Conservation (phyloP, 1,140 invertebrate genomes). For the Pseudomyrmex gracilis region DNA sequence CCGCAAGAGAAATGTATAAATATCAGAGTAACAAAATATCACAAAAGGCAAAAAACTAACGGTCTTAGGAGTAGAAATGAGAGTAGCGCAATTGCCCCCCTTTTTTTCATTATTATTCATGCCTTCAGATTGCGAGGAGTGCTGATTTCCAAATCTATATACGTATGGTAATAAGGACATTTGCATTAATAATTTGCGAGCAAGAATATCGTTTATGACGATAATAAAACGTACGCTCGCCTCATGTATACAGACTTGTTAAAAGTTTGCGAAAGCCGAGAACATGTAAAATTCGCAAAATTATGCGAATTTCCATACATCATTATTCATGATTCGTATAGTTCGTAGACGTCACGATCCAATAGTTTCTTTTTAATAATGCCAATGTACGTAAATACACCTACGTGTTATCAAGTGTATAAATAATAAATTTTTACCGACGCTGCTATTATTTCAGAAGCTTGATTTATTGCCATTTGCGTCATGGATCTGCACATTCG, state of each 20-base stretch:
- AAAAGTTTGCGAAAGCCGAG: slow-evolving; percentile 42
- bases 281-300: not conserved
- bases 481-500: slow-evolving; percentile 36
- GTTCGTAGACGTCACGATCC: not conserved
- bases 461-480: slow-evolving; percentile 44
- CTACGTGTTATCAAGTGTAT: no score
- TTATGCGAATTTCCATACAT: slow-evolving; percentile 3
- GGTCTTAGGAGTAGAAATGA: no score
- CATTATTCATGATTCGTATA: slow-evolving; percentile 45
- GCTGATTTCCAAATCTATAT: slow-evolving; percentile 55
- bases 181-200: slow-evolving; percentile 25
- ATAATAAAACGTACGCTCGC: slow-evolving; percentile 17
- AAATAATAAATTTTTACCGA: not conserved
- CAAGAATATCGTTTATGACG: slow-evolving; percentile 41
- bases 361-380: not conserved
- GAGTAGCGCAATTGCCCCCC: not conserved
- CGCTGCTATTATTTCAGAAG: slow-evolving; percentile 18
- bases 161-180: slow-evolving; percentile 58
- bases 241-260: slow-evolving; percentile 6
- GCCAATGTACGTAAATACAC: no score
- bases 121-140: slow-evolving; percentile 20
- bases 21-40: no score
- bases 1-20: no score
- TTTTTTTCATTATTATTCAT: not conserved
- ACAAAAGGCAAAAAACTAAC: no score